Evolutionary conservation across 64 coral and sea anemone genomes (phyloP).

Genomic region (Acropora tenuis): DNA sequence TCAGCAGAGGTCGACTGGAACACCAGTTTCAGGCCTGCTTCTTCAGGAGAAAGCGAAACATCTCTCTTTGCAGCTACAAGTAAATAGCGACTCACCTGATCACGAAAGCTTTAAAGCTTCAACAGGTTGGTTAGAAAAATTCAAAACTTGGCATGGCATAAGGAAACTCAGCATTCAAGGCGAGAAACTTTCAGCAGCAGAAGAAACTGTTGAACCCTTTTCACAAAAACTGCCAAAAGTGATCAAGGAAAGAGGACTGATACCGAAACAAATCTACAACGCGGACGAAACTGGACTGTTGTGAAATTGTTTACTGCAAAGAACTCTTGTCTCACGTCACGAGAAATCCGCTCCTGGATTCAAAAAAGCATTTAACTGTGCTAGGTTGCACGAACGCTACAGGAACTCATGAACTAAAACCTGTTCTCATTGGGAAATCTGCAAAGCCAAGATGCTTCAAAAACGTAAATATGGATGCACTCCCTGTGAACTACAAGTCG

Average conservation of each 20-base stretch:
- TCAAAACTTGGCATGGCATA: conserved; percentile 50
- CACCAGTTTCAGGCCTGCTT: too few relatives aligned
- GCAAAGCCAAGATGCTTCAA: too few relatives aligned
- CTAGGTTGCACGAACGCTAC: too few relatives aligned
- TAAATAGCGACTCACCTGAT: too few relatives aligned
- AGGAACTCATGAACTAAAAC: conserved; percentile 47
- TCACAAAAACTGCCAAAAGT: conserved; percentile 35
- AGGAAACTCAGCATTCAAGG: conserved; percentile 63
- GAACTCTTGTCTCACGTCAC: conserved; percentile 26
- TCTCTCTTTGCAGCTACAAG: too few relatives aligned
- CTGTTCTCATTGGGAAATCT: conserved; percentile 32
- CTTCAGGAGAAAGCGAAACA: too few relatives aligned
- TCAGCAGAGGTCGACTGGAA: too few relatives aligned
- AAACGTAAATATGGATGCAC: too few relatives aligned
- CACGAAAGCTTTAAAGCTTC: conserved; percentile 64
- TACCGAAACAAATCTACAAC: conserved; percentile 30
- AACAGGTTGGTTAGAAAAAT: conserved; percentile 40
- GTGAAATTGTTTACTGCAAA: conserved; percentile 43
- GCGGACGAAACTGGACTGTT: conserved; percentile 27
- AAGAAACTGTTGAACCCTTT: conserved; percentile 59
- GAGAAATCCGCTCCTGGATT: conserved; percentile 40
- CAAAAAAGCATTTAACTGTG: too few relatives aligned
- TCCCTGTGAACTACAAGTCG: background rate
- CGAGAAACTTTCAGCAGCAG: conserved; percentile 58
- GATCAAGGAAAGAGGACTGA: conserved; percentile 40